Base-by-base conservation (phyloP, 2,797 vertebrate species). In the Lerista edwardsae region DNA sequence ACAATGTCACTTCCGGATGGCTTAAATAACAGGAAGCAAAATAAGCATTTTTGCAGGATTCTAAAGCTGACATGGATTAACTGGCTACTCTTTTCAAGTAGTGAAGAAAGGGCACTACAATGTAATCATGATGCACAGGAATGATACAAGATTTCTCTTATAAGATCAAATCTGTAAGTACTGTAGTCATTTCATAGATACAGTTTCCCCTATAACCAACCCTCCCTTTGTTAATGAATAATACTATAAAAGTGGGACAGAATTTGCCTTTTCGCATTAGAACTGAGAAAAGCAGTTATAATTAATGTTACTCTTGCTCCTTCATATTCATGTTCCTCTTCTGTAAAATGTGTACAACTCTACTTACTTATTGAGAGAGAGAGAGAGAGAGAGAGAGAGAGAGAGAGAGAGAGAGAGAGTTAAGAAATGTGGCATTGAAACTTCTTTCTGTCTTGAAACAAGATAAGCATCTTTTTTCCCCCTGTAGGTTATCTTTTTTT, bases 381-480 rank as follows among this genome's bases (percentile, higher is more conserved):
- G n/a, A n/a, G n/a, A n/a, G n/a, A n/a, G n/a, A n/a, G n/a, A n/a
- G n/a, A n/a, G n/a, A n/a, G n/a, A n/a, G n/a, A n/a, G n/a, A n/a
- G n/a, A n/a, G n/a, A n/a, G n/a, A n/a, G n/a, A n/a, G n/a, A n/a
- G n/a, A n/a, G n/a, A n/a, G n/a, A n/a, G n/a, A n/a, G n/a, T 55
- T 15, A 55, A 51, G 51, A 55, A 55, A 55, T 55, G 19, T 55
- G 51, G 71, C 61, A 90, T 47, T 79, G 82, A 90, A 89, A 83
- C 92, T 64, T 88, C 85, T 91, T 94, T 87, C 89, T 92, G 86
- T 74, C 7, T 85, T 67, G 83, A 75, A 83, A 91, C 89, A 91
- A 89, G 84, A 29, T 82, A 25, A 68, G 79, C 55, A 72, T 91
- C 89, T 86, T 92, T 92, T 90, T 92, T 36, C 31, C 84, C 91